These are phyloP conservation scores for Poeciliopsis infans DNA, from an alignment of 2,797 vertebrate genomes.

Conservation along the genomic window DNA sequence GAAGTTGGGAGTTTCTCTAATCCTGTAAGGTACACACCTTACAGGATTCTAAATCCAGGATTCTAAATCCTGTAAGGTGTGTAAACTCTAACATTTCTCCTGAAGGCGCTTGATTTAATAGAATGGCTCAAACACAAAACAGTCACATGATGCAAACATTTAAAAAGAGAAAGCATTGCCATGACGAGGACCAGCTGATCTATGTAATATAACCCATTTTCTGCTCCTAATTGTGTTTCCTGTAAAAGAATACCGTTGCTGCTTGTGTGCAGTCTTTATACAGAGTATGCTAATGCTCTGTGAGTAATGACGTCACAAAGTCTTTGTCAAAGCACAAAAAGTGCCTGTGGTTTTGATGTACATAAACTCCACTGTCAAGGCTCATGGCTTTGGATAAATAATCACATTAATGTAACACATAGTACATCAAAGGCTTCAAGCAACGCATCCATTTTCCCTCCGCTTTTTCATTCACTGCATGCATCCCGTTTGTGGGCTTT, in stretches of 20 bases:
- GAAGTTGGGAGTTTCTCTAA: not conserved
- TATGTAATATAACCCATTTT: conserved; percentile 15
- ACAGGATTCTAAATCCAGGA: too few relatives aligned
- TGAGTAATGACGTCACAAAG: conserved; percentile 28
- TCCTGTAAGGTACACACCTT: too few relatives aligned
- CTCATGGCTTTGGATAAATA: conserved; percentile 55
- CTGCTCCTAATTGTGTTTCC: conserved; percentile 12
- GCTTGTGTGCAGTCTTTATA: not conserved
- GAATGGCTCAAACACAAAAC: too few relatives aligned
- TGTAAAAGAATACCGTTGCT: not conserved
- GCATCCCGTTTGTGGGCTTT: conserved; percentile 18
- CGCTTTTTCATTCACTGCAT: conserved; percentile 27
- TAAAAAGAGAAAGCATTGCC: not conserved
- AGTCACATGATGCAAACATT: not conserved
- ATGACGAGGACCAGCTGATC: conserved; percentile 8
- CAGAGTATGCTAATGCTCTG: not conserved
- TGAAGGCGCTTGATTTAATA: not conserved
- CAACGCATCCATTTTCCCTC: conserved; percentile 18
- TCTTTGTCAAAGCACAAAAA: conserved; percentile 31
- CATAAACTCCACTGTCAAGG: conserved; percentile 42
- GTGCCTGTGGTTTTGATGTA: conserved; percentile 45
- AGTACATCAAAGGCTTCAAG: conserved; percentile 45
- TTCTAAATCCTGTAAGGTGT: not conserved
- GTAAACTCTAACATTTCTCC: not conserved
- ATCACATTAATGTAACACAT: conserved; percentile 55